These are phyloP conservation scores for Hycleus phaleratus DNA, from an alignment of 1,140 invertebrate genomes.

Conservation along the genomic window DNA sequence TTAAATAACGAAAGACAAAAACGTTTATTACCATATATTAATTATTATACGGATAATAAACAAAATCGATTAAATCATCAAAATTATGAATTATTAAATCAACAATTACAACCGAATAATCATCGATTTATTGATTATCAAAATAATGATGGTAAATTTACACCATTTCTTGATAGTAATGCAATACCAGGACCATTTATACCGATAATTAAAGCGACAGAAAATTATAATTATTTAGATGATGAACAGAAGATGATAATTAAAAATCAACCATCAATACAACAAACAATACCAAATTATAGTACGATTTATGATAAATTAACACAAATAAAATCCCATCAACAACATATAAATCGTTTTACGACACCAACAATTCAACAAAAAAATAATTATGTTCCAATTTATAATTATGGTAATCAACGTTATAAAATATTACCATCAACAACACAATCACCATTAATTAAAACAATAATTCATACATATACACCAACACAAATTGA, in stretches of 20 bases:
- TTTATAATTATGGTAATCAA: conserved; percentile 10
- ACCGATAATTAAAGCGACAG: conserved; percentile 8
- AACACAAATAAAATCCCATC: conserved; percentile 32
- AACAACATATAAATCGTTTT: conserved; percentile 4
- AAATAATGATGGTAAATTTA: conserved; percentile 19
- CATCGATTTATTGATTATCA: too few species aligned
- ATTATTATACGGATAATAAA: conserved; percentile 63
- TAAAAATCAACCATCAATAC: neutral
- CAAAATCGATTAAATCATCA: conserved; percentile 35
- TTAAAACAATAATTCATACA: conserved; percentile 35
- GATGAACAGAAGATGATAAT: conserved; percentile 5
- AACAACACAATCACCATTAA: conserved; percentile 15
- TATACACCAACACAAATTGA: conserved; percentile 36
- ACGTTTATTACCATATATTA: conserved; percentile 72
- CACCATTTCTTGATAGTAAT: conserved; percentile 36
- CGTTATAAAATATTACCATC: neutral
- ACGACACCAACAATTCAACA: conserved; percentile 7
- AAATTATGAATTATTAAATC: neutral
- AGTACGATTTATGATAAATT: conserved; percentile 37
- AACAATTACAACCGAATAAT: neutral
- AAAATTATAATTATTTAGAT: neutral
- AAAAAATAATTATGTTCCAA: conserved; percentile 15
- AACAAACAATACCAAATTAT: conserved; percentile 27
- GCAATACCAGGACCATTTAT: conserved; percentile 37
- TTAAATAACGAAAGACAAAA: conserved; percentile 51